phyloP scores from a whole-genome alignment of 2,888 invertebrate genomes.

The Digitonthophagus gazella region DNA sequence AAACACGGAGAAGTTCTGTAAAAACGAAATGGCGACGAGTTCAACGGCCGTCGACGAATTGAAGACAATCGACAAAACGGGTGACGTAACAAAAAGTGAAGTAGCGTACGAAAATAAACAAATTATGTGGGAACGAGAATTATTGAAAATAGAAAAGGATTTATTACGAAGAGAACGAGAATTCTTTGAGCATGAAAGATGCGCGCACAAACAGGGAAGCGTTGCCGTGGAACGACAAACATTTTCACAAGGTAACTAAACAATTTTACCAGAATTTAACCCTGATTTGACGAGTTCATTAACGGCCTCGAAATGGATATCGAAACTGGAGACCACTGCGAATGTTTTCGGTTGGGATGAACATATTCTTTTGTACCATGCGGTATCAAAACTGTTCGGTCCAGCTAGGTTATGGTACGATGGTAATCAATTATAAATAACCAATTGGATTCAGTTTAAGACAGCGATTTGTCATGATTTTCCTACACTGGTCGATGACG shows the following conservation, averaged over 20 bases:
- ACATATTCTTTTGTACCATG: neutral
- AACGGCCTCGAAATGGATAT: neutral
- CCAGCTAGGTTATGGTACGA: constrained; percentile 1
- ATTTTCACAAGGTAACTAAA: neutral
- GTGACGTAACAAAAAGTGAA: too few relatives aligned
- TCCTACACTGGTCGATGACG: neutral
- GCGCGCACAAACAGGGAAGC: neutral
- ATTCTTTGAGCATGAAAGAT: neutral
- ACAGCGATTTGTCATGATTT: neutral
- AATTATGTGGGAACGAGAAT: neutral
- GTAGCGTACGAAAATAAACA: too few relatives aligned
- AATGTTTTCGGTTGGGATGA: neutral
- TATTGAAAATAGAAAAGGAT: neutral
- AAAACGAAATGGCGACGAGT: neutral
- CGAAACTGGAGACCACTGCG: neutral
- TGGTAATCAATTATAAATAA: neutral
- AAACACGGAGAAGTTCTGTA: neutral
- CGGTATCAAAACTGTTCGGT: neutral
- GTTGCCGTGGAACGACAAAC: too few relatives aligned
- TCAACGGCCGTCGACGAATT: neutral
- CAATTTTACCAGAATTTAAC: constrained; percentile 3
- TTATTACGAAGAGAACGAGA: neutral
- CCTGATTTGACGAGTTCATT: neutral
- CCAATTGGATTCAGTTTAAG: neutral
- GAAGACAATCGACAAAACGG: neutral